A percentile compares a stretch with the other conserved stretches of the same genome.
Conservation (phyloP, 2,797 vertebrate species). For the Naso thynnoides region DNA sequence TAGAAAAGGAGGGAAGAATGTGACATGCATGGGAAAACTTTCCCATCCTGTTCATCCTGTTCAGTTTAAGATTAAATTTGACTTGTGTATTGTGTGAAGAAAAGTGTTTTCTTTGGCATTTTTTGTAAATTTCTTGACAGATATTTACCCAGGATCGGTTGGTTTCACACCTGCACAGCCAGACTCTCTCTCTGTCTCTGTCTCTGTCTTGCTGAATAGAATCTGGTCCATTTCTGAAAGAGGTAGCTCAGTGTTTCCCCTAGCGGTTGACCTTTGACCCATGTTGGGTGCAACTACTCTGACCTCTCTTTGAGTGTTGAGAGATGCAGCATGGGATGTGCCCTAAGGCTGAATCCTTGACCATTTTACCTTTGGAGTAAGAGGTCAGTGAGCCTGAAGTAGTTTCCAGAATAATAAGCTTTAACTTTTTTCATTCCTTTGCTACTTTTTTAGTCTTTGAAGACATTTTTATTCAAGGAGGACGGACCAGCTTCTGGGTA, state of each 20-base stretch:
- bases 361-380: constrained; percentile 30
- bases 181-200: not conserved
- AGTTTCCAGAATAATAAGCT: not conserved
- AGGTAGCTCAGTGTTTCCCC: constrained; percentile 16
- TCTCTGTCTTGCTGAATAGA: not conserved
- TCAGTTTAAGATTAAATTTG: not conserved
- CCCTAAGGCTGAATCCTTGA: constrained; percentile 33
- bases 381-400: constrained; percentile 30
- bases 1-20: constrained; percentile 17
- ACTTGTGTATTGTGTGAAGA: not conserved
- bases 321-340: constrained; percentile 12
- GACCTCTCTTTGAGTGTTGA: constrained; percentile 29
- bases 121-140: not conserved
- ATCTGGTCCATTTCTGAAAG: constrained; percentile 22
- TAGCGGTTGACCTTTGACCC: constrained; percentile 43
- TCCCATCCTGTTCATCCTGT: constrained; percentile 3
- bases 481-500: not conserved
- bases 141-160: not conserved
- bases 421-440: not conserved
- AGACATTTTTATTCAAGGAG: not conserved
- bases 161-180: not conserved
- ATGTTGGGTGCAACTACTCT: not conserved
- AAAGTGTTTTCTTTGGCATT: not conserved
- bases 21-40: constrained; percentile 3
- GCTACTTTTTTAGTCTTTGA: not conserved